A percentile compares a stretch with the other conserved stretches of the same genome.
phyloP scores from a whole-genome alignment of 1,140 invertebrate genomes.

The Magallana gigas region DNA sequence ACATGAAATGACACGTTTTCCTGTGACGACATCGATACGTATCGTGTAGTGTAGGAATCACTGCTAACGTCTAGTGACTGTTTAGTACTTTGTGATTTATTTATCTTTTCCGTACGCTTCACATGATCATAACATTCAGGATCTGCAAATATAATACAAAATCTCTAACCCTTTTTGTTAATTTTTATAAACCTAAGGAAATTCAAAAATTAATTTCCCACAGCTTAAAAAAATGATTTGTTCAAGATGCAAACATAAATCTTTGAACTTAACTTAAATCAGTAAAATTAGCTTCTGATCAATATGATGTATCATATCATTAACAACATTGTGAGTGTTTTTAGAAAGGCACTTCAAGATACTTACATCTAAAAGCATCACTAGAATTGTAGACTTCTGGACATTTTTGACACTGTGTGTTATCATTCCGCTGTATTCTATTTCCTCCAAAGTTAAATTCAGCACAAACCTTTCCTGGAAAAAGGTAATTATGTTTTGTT shows the following conservation, averaged over 20 bases:
- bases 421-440: neutral
- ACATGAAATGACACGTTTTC: no score
- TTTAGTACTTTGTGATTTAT: neutral
- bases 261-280: no score
- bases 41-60: no score
- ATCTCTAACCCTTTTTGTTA: neutral
- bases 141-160: neutral
- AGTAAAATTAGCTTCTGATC: no score
- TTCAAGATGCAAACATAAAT: no score
- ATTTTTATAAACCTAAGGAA: neutral
- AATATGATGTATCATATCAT: no score
- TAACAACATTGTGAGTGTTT: no score
- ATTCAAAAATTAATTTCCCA: neutral
- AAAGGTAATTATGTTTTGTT: neutral
- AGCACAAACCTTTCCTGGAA: neutral
- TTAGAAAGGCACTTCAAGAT: no score
- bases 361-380: neutral
- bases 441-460: neutral
- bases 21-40: no score
- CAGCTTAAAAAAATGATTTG: no score
- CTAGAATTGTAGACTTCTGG: neutral
- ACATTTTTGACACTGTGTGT: neutral
- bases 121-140: neutral
- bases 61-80: neutral
- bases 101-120: neutral